These are phyloP conservation scores for Periphyllus acericola DNA, from an alignment of 2,888 invertebrate species.

Conservation along the genomic window DNA sequence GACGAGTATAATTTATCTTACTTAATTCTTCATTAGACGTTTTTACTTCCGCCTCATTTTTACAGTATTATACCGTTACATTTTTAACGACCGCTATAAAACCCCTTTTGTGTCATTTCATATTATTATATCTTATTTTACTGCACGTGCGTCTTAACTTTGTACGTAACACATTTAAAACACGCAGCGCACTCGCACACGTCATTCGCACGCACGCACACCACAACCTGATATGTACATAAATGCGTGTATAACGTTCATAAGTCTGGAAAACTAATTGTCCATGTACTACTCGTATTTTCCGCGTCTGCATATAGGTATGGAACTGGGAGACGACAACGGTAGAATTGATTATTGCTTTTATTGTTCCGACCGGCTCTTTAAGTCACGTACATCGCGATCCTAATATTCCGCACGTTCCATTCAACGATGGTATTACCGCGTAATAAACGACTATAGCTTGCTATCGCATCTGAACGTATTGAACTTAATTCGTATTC, in stretches of 20 bases:
- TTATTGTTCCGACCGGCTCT: constrained; percentile 11
- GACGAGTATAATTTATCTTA: constrained; percentile 37
- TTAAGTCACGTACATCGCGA: background rate
- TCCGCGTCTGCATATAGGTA: background rate
- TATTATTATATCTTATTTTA: constrained; percentile 34
- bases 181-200: too few relatives aligned
- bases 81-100: constrained; percentile 41
- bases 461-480: constrained; percentile 6
- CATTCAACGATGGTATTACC: constrained; percentile 4
- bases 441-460: constrained; percentile 18
- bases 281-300: constrained; percentile 26
- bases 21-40: constrained; percentile 41
- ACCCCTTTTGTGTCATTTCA: constrained; percentile 26
- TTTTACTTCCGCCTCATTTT: constrained; percentile 8
- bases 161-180: background rate
- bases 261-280: constrained; percentile 31
- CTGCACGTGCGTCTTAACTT: background rate
- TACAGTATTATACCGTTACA: constrained; percentile 5
- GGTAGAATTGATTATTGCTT: constrained; percentile 8
- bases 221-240: background rate
- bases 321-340: background rate
- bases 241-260: background rate
- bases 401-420: background rate
- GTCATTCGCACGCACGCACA: background rate
- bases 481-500: constrained; percentile 13